phyloP scores from a whole-genome alignment of 1,140 invertebrate genomes.

The Temnothorax nylanderi region DNA sequence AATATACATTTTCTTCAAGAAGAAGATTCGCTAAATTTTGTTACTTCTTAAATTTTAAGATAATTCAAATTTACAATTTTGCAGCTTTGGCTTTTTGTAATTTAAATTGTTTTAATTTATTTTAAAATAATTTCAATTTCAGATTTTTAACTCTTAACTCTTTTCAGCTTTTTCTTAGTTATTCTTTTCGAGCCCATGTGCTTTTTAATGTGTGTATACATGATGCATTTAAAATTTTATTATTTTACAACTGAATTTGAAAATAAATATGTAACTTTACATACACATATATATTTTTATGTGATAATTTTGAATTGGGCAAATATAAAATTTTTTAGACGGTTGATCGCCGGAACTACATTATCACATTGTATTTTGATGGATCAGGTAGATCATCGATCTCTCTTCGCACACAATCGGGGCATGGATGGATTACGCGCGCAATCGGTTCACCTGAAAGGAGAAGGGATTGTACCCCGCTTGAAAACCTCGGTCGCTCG shows the following conservation, averaged over 20 bases:
- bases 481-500: conserved; percentile 69
- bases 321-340: not conserved
- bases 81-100: not conserved
- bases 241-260: not conserved
- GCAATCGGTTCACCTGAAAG: conserved; percentile 74
- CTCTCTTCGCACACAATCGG: not conserved
- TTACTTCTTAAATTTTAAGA: not conserved
- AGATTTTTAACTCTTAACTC: not conserved
- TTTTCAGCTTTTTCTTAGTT: not conserved
- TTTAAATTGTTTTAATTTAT: too few species aligned
- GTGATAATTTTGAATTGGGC: not conserved
- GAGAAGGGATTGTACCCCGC: conserved; percentile 64
- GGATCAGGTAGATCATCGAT: conserved; percentile 43
- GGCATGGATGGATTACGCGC: conserved; percentile 68
- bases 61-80: not conserved
- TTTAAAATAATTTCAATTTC: not conserved
- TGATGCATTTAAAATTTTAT: not conserved
- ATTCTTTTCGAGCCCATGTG: not conserved
- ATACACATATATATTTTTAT: not conserved
- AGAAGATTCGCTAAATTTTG: not conserved
- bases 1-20: not conserved
- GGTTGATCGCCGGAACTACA: not conserved
- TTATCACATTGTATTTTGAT: conserved; percentile 8
- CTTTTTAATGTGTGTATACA: too few species aligned
- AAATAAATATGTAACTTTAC: not conserved